Percentiles rank a stretch among this genome's conserved stretches.
These are phyloP conservation scores for Stenichneumon culpator DNA, from an alignment of 2,888 invertebrate genomes.

Conservation along the genomic window DNA sequence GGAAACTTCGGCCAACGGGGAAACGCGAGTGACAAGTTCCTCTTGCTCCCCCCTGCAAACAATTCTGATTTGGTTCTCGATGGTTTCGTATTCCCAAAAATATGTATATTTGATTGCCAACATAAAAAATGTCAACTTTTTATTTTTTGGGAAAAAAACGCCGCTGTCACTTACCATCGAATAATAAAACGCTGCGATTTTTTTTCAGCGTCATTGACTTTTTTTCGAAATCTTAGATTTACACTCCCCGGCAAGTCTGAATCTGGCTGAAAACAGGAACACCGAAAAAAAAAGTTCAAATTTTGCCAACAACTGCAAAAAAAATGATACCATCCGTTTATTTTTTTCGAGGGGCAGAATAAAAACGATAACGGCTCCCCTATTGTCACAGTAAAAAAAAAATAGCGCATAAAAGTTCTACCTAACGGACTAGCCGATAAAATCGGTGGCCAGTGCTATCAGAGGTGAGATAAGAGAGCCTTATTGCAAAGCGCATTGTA, in stretches of 20 bases:
- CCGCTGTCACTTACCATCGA: no score
- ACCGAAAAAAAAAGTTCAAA: no score
- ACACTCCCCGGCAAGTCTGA: no score
- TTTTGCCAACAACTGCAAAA: no score
- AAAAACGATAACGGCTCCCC: not conserved
- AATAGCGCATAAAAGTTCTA: not conserved
- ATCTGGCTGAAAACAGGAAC: no score
- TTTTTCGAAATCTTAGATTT: no score
- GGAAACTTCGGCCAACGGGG: slow-evolving; percentile 26
- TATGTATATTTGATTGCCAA: not conserved
- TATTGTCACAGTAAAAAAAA: not conserved
- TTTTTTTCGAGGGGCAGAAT: no score
- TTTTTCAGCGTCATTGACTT: no score
- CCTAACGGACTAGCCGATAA: not conserved
- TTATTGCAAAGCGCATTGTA: not conserved
- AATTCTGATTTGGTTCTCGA: not conserved
- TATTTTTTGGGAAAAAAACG: no score
- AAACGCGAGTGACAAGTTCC: slow-evolving; percentile 47
- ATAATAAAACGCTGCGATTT: no score
- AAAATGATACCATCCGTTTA: no score
- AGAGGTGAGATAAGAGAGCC: not conserved
- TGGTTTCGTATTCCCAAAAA: not conserved
- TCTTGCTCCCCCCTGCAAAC: not conserved
- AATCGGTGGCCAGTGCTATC: not conserved
- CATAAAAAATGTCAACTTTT: no score